Percentiles rank a stretch among this genome's conserved stretches.
Conservation (phyloP, 1,140 invertebrate genomes). For the Trigoniulus corallinus region DNA sequence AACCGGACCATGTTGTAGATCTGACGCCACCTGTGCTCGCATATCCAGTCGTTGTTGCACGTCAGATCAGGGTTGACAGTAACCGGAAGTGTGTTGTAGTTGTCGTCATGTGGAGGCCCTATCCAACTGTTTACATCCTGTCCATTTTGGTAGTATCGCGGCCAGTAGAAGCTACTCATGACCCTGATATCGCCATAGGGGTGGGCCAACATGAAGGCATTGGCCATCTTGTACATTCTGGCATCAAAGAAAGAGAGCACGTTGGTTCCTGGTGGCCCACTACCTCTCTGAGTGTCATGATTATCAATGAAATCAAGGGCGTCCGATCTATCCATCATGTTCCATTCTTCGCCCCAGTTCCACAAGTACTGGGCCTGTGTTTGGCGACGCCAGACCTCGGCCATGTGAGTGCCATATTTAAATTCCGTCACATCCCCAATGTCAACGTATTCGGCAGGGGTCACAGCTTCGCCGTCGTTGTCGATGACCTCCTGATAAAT, state of each 20-base stretch:
- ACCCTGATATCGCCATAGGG: constrained; percentile 50
- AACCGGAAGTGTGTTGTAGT: constrained; percentile 44
- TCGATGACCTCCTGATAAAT: constrained; percentile 72
- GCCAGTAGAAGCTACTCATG: constrained; percentile 45
- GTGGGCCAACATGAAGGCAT: constrained; percentile 58
- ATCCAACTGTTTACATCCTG: background rate
- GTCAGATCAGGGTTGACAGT: constrained; percentile 40
- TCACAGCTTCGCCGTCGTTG: constrained; percentile 46
- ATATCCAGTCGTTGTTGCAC: constrained; percentile 67
- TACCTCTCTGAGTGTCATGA: constrained; percentile 50
- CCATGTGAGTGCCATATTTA: constrained; percentile 39
- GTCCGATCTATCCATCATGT: constrained; percentile 19
- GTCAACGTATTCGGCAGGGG: constrained; percentile 40
- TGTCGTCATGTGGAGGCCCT: constrained; percentile 43
- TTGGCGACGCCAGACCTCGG: constrained; percentile 33
- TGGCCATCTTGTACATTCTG: constrained; percentile 43
- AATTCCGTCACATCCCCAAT: constrained; percentile 60
- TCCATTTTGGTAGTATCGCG: background rate
- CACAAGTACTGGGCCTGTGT: constrained; percentile 18
- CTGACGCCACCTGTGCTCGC: constrained; percentile 62
- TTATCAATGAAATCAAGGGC: constrained; percentile 34
- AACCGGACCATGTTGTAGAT: constrained; percentile 6
- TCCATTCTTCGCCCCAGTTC: constrained; percentile 26
- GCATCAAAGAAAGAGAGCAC: constrained; percentile 31
- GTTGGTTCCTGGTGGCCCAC: constrained; percentile 33